These are phyloP conservation scores for Prionailurus viverrinus DNA, from an alignment of 2,113 vertebrate genomes.

Conservation along the genomic window DNA sequence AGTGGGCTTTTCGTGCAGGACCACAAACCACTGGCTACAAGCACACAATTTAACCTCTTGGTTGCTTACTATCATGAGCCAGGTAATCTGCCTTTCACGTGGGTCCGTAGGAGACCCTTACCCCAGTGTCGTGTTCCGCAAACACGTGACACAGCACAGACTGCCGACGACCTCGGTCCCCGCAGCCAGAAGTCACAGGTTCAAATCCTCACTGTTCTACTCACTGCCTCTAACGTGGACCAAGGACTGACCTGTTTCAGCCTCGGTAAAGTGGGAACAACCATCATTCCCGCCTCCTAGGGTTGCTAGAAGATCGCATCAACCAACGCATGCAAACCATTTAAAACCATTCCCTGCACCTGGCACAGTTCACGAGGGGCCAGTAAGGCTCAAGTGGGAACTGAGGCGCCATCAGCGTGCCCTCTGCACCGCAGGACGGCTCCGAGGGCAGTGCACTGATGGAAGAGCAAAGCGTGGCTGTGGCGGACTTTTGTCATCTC, in stretches of 20 bases:
- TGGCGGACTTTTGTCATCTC: no score
- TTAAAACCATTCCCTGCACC: neutral
- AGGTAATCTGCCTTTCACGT: neutral
- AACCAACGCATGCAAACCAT: neutral
- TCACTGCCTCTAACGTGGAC: neutral
- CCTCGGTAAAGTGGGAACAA: neutral
- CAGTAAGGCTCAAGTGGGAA: fast-evolving
- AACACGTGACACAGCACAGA: neutral
- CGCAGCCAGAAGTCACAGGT: neutral
- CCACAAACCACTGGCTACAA: neutral
- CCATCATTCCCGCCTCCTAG: neutral
- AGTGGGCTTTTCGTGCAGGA: fast-evolving
- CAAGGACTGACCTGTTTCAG: neutral
- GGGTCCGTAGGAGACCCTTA: neutral
- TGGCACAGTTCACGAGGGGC: neutral
- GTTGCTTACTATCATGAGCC: neutral
- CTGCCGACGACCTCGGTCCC: neutral
- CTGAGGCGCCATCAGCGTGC: fast-evolving
- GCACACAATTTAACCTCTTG: no score
- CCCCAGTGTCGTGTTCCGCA: neutral
- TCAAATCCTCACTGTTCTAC: neutral
- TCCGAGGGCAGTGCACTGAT: fast-evolving
- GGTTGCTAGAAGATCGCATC: neutral
- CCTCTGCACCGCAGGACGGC: neutral
- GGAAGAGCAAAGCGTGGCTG: neutral